These are phyloP conservation scores for Rhopilema esculentum DNA, from an alignment of 30 jellyfish, hydroid and myxozoan species.

Conservation along the genomic window DNA sequence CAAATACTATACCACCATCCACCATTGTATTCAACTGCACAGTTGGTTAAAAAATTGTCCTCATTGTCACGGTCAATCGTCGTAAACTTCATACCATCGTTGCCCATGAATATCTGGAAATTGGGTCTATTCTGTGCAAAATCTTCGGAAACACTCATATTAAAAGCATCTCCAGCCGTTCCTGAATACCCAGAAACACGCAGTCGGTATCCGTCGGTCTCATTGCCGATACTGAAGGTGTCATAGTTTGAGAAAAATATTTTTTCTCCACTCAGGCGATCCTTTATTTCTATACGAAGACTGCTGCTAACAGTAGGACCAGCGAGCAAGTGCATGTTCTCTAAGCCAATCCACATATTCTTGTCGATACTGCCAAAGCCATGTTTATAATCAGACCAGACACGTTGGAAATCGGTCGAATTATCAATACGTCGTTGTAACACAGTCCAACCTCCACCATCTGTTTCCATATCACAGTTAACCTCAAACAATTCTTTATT, in stretches of 20 bases:
- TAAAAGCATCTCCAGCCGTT: not conserved
- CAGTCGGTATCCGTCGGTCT: slow-evolving; percentile 5
- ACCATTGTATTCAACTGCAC: not conserved
- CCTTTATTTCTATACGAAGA: not conserved
- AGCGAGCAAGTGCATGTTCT: not conserved
- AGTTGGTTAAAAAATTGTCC: too few relatives aligned
- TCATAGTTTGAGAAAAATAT: slow-evolving; percentile 5
- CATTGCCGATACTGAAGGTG: slow-evolving; percentile 12
- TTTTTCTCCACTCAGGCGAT: not conserved
- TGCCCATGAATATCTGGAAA: too few relatives aligned
- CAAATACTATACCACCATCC: not conserved
- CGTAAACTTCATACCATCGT: too few relatives aligned
- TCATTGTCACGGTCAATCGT: not conserved
- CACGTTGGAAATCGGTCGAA: slow-evolving; percentile 11
- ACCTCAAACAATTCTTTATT: not conserved
- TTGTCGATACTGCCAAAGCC: slow-evolving; percentile 40
- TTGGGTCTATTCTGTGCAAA: too few relatives aligned
- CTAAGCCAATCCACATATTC: slow-evolving; percentile 20
- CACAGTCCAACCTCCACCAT: slow-evolving; percentile 19
- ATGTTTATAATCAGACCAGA: slow-evolving; percentile 1
- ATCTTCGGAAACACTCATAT: not conserved
- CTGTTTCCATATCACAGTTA: slow-evolving; percentile 40
- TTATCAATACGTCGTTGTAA: slow-evolving; percentile 14
- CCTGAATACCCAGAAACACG: not conserved
- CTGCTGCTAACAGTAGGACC: not conserved